phyloP scores from a whole-genome alignment of 2,797 vertebrate species.

The Jordanella pulchra region DNA sequence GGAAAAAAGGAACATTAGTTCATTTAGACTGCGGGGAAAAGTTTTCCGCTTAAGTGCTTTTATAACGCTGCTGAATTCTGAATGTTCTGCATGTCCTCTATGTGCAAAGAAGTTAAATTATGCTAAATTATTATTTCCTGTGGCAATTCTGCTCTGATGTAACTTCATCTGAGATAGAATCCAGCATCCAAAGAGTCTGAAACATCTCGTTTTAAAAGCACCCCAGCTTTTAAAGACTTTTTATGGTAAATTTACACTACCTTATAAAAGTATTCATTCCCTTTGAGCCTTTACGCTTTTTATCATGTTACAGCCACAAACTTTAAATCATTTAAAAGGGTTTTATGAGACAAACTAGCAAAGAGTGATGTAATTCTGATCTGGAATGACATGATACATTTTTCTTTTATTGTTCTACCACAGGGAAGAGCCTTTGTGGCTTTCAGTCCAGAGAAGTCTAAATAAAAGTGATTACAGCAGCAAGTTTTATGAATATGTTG shows the following conservation, averaged over 20 bases:
- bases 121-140: conserved; percentile 1
- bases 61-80: neutral
- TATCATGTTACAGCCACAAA: neutral
- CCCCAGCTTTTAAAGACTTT: neutral
- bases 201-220: neutral
- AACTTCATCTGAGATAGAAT: conserved; percentile 7
- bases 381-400: neutral
- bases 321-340: neutral
- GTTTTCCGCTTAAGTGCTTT: neutral
- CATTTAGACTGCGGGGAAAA: conserved; percentile 1
- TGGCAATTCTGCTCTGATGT: conserved; percentile 7
- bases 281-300: neutral
- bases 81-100: conserved; percentile 14
- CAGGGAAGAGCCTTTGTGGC: too few species aligned
- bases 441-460: too few species aligned
- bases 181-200: conserved; percentile 6
- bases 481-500: too few species aligned
- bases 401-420: neutral
- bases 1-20: conserved; percentile 7
- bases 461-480: too few species aligned
- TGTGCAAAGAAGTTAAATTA: conserved; percentile 3
- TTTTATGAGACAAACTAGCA: neutral
- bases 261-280: neutral
- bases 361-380: neutral
- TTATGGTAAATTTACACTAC: neutral